Base-by-base conservation (phyloP, 2,797 vertebrate species). In the Acanthurus lineatus region DNA sequence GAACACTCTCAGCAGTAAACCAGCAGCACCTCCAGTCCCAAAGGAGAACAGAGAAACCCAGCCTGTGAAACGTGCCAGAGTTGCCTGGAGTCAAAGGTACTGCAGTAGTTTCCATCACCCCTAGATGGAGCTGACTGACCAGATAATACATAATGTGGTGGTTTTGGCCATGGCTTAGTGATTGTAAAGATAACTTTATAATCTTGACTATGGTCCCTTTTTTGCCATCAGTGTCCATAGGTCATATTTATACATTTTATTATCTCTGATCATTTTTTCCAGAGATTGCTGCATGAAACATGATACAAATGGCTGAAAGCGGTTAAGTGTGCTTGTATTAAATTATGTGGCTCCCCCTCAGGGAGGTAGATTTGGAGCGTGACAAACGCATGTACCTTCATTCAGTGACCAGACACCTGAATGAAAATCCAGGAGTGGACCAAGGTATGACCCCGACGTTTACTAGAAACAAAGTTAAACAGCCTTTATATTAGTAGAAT, bases 361-460 rank as follows among this genome's bases (percentile, higher is more conserved):
- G 17, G 0, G 83, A 54, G 6, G 4, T 35, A 6, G 92, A 96
- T 56, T 93, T 91, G 91, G 91, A 96, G 63, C 74, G 19, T 0
- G 57, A 92, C 35, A 96, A 95, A 75, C 47, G 9, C 0, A 9
- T 70, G 3, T 96, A 91, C 28, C 51, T 95, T 4, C 58, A 73
- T n/a, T 88, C 68, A 0, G 94, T 96, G 60, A 73, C 35, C 9
- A 72, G 83, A 82, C 94, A 92, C 63, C 71, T 95, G 84, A 73
- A 76, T 8, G 93, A 92, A 40, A 82, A 71, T 1, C 45, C 10
- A 6, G 81, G 68, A 65, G 19, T 63, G 78, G n/a, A 38, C 48
- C 59, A 93, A 92, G 95, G 96, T 96, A 92, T 84, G 76, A 60
- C 4, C 4, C n/a, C 9, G 22, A 51, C 6, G 20, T 63, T 9